Base-by-base conservation (phyloP, 2,113 vertebrate genomes). In the Vimba vimba region DNA sequence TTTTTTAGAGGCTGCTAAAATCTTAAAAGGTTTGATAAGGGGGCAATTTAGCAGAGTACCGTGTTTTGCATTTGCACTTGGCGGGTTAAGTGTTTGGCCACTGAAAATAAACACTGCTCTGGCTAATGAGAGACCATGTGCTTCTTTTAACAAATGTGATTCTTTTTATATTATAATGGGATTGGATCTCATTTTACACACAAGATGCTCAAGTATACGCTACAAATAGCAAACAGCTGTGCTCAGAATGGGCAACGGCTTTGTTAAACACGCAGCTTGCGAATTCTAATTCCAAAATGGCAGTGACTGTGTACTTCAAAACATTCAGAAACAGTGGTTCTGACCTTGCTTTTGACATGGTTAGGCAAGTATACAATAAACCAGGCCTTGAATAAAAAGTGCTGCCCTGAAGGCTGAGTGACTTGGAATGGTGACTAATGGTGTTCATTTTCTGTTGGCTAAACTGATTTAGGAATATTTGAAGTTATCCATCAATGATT, bases 51-150 rank as follows among this genome's bases (percentile, higher is more conserved):
- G 71, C 36, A 27, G 69, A 75, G n/a, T 50, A 59, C 27, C 45
- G 33, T 92, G 90, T 87, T 92, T 91, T 86, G 85, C 91, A 88
- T 85, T 89, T 88, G 85, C 84, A 83, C 85, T 79, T 66, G 55
- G 47, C 23, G 47, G 12, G 43, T 12, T 73, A 84, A 52, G 77
- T 69, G 57, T 77, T 69, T 45, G 36, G 17, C 81, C 25, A 66
- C 71, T 15, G 69, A 77, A 82, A 85, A 74, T 85, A 68, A 82
- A 66, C 55, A 57, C 39, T 60, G 57, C 25, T 85, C 60, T 75
- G 73, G 45, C 57, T 81, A 75, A 62, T 60, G 21, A 74, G 27
- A 69, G 79, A 8, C 80, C 73, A 66, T 39, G 36, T 76, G 86
- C 39, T 76, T 69, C 59, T 69, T 52, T 85, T 62, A 82, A 60